Base-by-base conservation (phyloP, 2,888 invertebrate genomes). In the Dermolepida albohirtum region DNA sequence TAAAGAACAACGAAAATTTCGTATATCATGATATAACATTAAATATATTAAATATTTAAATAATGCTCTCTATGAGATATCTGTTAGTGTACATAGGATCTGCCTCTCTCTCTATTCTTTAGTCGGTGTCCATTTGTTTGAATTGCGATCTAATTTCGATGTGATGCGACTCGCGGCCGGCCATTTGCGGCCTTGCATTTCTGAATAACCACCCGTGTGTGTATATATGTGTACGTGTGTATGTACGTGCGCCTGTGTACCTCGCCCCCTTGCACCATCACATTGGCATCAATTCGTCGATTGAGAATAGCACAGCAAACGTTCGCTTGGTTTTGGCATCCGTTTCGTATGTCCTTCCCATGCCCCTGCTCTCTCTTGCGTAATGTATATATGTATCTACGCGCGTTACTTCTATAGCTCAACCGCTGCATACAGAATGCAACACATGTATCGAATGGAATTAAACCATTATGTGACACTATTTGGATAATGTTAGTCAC, bases 101-200 rank as follows among this genome's bases (percentile, higher is more conserved):
- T 34, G 8, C 6, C 34, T 34, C 29, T 29, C 34, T 34, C 34
- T 34, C 6, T 34, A 34, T 34, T 34, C 34, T 10, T 34, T 10
- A 10, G 34, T 7, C 29, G 47, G 12, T 71, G 66, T 67, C 74
- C 72, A 70, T 69, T 74, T 74, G 73, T 74, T 74, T 71, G 75
- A 76, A 76, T 76, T 74, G 73, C 71, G 74, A 75, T 75, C 78
- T 77, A 78, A 76, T 75, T 75, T 75, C 74, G 74, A 74, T 34
- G 34, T 29, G 22, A 29, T 14, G 59, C 59, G 12, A 44, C 12
- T 29, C 34, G 6, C 14, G 17, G 59, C 72, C 49, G 54, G 40
- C 55, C 66, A 70, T 70, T 67, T 69, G 69, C 67, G 71, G 65
- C 69, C 69, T 71, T 71, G 69, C 69, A 69, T 69, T 69, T 59